Percentiles rank a stretch among this genome's conserved stretches.
phyloP scores from a whole-genome alignment of 2,888 invertebrate genomes.

The Rutpela maculata region DNA sequence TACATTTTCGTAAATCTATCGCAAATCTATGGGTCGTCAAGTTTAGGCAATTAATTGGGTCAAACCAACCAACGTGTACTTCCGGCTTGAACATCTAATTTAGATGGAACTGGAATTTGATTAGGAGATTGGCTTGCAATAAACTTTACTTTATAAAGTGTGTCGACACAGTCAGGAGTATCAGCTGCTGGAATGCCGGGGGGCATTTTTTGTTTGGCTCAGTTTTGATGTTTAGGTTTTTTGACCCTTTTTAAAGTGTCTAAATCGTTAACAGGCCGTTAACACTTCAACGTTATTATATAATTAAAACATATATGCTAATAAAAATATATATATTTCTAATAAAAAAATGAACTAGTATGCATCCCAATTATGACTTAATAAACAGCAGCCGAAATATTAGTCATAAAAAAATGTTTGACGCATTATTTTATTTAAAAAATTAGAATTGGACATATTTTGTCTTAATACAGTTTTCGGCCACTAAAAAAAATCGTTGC shows the following conservation, averaged over 20 bases:
- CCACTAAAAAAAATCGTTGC: too few species aligned
- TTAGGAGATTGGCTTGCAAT: constrained; percentile 29
- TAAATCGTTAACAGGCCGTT: constrained; percentile 2
- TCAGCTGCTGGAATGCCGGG: not conserved
- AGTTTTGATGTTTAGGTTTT: not conserved
- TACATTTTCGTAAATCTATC: not conserved
- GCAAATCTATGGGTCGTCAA: not conserved
- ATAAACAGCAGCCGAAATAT: not conserved
- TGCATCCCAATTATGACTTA: not conserved
- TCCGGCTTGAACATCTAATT: constrained; percentile 29
- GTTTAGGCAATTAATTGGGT: constrained; percentile 25
- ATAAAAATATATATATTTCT: not conserved
- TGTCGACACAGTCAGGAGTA: constrained; percentile 1
- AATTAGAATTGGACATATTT: too few species aligned
- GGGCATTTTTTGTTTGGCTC: not conserved
- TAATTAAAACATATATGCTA: not conserved
- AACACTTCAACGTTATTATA: not conserved
- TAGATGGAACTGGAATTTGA: constrained; percentile 26
- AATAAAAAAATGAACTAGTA: not conserved
- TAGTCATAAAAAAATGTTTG: too few species aligned
- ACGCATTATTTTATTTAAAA: too few species aligned
- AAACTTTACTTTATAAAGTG: not conserved
- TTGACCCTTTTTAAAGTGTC: not conserved
- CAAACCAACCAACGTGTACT: constrained; percentile 13
- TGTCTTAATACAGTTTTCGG: too few species aligned